Evolutionary conservation across 2,888 invertebrate genomes (phyloP).

Genomic region (Nemurella pictetii): DNA sequence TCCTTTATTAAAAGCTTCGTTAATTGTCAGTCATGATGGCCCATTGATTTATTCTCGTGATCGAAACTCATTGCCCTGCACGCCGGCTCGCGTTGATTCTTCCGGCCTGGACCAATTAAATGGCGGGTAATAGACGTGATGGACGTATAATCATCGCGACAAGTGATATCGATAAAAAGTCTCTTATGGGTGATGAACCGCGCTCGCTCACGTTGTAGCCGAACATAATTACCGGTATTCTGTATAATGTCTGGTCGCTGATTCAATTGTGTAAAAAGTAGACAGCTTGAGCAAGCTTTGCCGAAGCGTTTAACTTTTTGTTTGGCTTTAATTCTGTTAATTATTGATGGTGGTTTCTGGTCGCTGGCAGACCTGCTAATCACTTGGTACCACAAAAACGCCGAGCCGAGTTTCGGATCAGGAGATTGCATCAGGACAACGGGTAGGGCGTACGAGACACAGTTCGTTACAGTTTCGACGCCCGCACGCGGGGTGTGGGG

Average conservation of each 20-base stretch:
- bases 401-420: background rate
- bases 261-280: background rate
- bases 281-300: background rate
- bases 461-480: background rate
- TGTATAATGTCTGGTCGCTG: background rate
- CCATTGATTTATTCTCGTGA: background rate
- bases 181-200: background rate
- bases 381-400: slow-evolving; percentile 14
- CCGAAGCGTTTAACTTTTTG: slow-evolving; percentile 6
- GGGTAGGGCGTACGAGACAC: no score
- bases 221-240: background rate
- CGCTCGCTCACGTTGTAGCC: background rate
- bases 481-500: background rate
- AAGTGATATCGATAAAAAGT: background rate
- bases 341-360: slow-evolving; percentile 17
- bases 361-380: slow-evolving; percentile 20
- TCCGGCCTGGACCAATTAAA: background rate
- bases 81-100: background rate
- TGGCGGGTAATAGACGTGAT: background rate
- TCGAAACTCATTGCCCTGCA: background rate
- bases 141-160: background rate
- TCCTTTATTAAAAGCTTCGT: background rate
- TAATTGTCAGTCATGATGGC: background rate
- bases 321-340: slow-evolving; percentile 20
- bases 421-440: no score